Evolutionary conservation across 2,888 invertebrate species (phyloP), one percentile per base, ranked within the genome.

Genomic region (Stomorhina lunata): DNA sequence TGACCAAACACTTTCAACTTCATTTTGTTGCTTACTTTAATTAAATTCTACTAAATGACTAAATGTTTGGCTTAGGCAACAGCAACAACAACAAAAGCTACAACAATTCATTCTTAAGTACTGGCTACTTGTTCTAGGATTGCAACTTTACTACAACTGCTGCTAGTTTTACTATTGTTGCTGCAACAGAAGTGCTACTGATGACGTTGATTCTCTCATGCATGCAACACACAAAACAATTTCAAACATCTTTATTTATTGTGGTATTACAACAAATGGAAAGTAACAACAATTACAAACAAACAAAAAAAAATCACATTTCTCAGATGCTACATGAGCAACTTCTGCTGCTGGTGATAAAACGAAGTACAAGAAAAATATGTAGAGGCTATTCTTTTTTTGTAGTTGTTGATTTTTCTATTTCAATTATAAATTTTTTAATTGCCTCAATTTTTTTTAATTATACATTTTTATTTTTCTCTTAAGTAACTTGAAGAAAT

Each of bases 1-100:
- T 79, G 71, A 72, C 82, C 82, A 82, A 82, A 82, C 82, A 79
- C 82, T 82, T 82, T 79, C 82, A 82, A 71, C 82, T 82, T 82
- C 65, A 71, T 82, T 82, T 71, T n/a, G n/a, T n/a, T 79, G 82
- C 75, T 82, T 79, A 68, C 75, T 82, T 82, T 82, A 82, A 82
- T 82, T 82, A 82, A 82, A 82, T 82, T 82, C 71, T 69, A 75
- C 79, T 76, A 82, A 81, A 66, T 82, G 79, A 79, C 75, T 71
- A 75, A 79, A 81, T 77, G 77, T 75, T 81, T 48, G 72, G 66
- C 61, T 61, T 75, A 29, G 55, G 27, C 15, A 57, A 17, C 10
- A 20, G 15, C 29, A 40, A 4, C 15, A 27, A 61, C 53, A 57
- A 17, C 1, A 0, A 4, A n/a, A 10, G 15, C 1, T 25, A 6